Evolutionary conservation across 2,888 invertebrate genomes (phyloP).

Genomic region (Rosalia funebris): DNA sequence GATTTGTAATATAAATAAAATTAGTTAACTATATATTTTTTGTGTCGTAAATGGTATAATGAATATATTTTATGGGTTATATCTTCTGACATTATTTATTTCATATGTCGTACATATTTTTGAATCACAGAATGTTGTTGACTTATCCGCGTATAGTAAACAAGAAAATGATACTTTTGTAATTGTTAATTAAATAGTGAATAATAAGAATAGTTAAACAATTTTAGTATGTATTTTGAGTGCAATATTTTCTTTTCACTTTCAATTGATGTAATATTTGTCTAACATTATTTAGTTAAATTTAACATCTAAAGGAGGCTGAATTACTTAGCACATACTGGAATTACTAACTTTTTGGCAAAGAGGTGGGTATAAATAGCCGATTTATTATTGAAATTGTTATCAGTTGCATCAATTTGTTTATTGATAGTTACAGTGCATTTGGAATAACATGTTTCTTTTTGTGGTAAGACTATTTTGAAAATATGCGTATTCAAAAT

Average conservation of each 20-base stretch:
- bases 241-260: slow-evolving; percentile 15
- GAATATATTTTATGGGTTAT: no score
- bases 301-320: slow-evolving; percentile 14
- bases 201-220: background rate
- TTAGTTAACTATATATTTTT: no score
- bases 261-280: slow-evolving; percentile 15
- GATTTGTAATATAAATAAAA: no score
- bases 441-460: slow-evolving; percentile 15
- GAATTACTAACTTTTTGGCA: slow-evolving; percentile 12
- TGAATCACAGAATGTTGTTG: no score
- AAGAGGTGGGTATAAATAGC: slow-evolving; percentile 15
- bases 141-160: no score
- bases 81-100: no score
- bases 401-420: slow-evolving; percentile 1
- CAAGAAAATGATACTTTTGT: background rate
- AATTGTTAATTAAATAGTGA: background rate
- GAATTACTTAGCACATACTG: slow-evolving; percentile 15
- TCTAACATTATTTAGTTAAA: slow-evolving; percentile 16
- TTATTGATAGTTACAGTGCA: slow-evolving; percentile 4
- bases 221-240: slow-evolving; percentile 5
- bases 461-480: slow-evolving; percentile 5
- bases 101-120: no score
- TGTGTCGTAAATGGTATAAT: no score
- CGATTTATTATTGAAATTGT: slow-evolving; percentile 5
- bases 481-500: no score